These are phyloP conservation scores for Muscicapa adusta DNA, from an alignment of 2,113 vertebrate genomes.

Conservation along the genomic window DNA sequence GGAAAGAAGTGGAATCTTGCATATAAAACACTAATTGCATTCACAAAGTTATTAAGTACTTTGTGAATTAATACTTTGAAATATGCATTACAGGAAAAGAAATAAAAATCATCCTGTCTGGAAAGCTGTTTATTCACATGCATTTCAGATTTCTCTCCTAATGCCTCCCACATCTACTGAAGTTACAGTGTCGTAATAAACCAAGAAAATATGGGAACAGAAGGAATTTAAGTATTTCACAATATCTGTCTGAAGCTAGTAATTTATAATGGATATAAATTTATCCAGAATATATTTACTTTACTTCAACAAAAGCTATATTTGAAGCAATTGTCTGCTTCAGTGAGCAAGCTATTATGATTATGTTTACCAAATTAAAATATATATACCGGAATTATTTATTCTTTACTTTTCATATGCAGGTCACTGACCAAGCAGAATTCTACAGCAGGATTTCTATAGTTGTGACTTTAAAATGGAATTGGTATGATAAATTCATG, in stretches of 20 bases:
- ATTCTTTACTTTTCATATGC: not conserved
- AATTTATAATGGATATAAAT: not conserved
- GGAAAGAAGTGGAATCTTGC: not conserved
- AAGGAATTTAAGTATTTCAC: not conserved
- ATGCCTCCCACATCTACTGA: not conserved
- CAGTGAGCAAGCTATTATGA: not conserved
- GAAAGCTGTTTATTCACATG: not conserved
- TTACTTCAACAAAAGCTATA: not conserved
- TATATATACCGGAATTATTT: not conserved
- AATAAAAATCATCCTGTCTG: not conserved
- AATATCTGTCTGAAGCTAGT: not conserved
- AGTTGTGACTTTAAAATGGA: not conserved
- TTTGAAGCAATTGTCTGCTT: not conserved
- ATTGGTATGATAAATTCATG: not conserved
- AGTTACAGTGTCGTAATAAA: not conserved
- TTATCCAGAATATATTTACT: not conserved
- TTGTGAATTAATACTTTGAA: conserved; percentile 1
- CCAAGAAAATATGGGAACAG: not conserved
- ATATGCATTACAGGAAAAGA: not conserved
- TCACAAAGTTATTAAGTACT: not conserved
- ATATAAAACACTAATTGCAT: not conserved
- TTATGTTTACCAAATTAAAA: not conserved
- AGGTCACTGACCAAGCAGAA: not conserved
- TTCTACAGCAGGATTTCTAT: not conserved
- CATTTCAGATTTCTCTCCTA: not conserved